Conservation (phyloP, 2,888 invertebrate genomes). For the Chrysotoxum bicinctum region DNA sequence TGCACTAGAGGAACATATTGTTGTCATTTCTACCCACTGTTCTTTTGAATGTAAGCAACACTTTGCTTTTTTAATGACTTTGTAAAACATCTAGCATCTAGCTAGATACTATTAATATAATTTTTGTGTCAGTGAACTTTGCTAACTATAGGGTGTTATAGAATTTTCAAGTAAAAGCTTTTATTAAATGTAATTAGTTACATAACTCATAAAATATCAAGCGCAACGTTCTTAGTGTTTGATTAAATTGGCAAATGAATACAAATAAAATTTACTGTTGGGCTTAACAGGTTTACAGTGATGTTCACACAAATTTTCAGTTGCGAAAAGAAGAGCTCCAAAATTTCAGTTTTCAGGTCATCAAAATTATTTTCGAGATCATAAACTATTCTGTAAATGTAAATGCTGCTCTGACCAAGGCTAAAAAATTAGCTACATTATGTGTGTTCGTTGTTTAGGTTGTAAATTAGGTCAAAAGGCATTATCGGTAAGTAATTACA, state of each 20-base stretch:
- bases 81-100: background rate
- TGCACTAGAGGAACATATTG: background rate
- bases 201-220: background rate
- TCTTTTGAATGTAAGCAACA: no score
- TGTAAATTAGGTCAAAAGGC: no score
- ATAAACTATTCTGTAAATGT: no score
- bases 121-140: slow-evolving; percentile 2
- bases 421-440: no score
- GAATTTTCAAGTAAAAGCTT: background rate
- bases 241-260: background rate
- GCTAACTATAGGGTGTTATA: background rate
- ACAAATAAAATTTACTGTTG: background rate
- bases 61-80: background rate
- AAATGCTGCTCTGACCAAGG: no score
- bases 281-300: background rate
- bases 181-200: background rate
- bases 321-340: no score
- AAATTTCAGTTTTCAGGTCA: no score
- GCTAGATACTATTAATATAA: background rate
- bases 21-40: background rate
- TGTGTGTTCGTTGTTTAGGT: no score
- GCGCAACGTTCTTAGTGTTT: background rate
- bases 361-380: no score
- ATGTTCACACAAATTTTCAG: background rate
- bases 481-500: no score